Conservation (phyloP, 2,888 invertebrate species). For the Horisme vitalbata region DNA sequence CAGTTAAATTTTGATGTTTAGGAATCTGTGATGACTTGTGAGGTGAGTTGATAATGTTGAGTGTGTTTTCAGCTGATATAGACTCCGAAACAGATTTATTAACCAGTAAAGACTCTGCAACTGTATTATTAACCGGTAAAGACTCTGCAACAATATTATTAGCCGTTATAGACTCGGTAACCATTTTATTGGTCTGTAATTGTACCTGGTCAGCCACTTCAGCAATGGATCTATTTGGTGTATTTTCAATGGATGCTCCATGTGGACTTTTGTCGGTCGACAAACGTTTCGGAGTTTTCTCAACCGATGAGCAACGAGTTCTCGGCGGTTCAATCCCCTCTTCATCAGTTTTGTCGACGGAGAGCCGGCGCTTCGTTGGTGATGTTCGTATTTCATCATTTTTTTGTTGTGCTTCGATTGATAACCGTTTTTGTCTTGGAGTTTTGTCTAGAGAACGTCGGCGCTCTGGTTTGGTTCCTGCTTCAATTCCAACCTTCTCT, state of each 20-base stretch:
- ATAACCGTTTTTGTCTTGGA: not conserved
- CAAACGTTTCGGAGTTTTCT: slow-evolving; percentile 27
- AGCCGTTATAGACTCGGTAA: too few species aligned
- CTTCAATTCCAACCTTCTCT: slow-evolving; percentile 40
- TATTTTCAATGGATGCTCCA: slow-evolving; percentile 11
- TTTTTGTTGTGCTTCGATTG: slow-evolving; percentile 13
- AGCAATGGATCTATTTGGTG: not conserved
- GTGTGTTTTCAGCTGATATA: too few species aligned
- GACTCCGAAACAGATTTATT: not conserved
- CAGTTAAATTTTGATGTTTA: not conserved
- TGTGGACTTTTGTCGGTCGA: slow-evolving; percentile 1
- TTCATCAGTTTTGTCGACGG: slow-evolving; percentile 34
- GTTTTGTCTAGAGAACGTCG: slow-evolving; percentile 35
- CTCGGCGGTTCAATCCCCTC: slow-evolving; percentile 8
- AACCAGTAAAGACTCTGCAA: too few species aligned
- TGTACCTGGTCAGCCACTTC: not conserved
- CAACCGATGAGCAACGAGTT: slow-evolving; percentile 15
- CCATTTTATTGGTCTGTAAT: not conserved
- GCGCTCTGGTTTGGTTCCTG: slow-evolving; percentile 44
- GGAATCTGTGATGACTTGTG: too few species aligned
- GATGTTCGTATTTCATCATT: slow-evolving; percentile 5
- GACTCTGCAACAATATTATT: too few species aligned
- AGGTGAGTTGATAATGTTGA: too few species aligned
- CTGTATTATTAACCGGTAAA: too few species aligned
- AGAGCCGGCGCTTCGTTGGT: slow-evolving; percentile 28